Percentiles rank a stretch among this genome's conserved stretches.
Conservation (phyloP, 2,113 vertebrate species). For the Macquaria ambigua region DNA sequence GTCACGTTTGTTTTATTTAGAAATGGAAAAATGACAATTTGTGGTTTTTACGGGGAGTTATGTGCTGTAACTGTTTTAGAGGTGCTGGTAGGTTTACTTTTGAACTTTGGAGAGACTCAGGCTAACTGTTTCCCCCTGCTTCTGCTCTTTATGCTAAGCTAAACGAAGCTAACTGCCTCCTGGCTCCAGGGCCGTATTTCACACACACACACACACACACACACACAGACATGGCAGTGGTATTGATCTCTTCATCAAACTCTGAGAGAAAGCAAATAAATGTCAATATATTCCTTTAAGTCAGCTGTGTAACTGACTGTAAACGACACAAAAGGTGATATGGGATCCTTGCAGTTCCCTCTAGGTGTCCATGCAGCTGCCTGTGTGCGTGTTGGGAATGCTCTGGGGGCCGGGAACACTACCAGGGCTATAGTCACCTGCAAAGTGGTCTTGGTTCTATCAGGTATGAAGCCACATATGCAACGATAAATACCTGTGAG, state of each 20-base stretch:
- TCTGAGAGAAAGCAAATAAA: not conserved
- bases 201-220: not conserved
- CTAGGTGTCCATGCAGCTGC: conserved; percentile 87
- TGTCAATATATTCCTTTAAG: not conserved
- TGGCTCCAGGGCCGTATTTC: not conserved
- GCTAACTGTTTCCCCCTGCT: not conserved
- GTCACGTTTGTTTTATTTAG: too few relatives aligned
- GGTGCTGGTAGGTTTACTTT: not conserved
- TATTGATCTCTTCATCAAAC: not conserved
- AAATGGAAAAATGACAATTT: too few relatives aligned
- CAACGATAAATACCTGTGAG: not conserved
- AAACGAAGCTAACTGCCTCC: not conserved
- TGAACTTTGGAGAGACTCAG: not conserved
- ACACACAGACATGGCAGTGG: not conserved
- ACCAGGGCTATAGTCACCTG: conserved; percentile 84
- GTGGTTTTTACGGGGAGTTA: too few relatives aligned
- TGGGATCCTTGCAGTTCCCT: conserved; percentile 84
- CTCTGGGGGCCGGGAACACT: conserved; percentile 87
- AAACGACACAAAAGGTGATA: not conserved
- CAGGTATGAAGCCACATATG: conserved; percentile 71
- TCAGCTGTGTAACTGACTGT: not conserved
- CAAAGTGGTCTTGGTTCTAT: conserved; percentile 83
- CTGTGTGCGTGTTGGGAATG: conserved; percentile 90
- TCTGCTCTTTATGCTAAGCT: not conserved
- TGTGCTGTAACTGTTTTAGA: not conserved